Evolutionary conservation across 2,888 invertebrate genomes (phyloP).

Genomic region (Netelia melanura): DNA sequence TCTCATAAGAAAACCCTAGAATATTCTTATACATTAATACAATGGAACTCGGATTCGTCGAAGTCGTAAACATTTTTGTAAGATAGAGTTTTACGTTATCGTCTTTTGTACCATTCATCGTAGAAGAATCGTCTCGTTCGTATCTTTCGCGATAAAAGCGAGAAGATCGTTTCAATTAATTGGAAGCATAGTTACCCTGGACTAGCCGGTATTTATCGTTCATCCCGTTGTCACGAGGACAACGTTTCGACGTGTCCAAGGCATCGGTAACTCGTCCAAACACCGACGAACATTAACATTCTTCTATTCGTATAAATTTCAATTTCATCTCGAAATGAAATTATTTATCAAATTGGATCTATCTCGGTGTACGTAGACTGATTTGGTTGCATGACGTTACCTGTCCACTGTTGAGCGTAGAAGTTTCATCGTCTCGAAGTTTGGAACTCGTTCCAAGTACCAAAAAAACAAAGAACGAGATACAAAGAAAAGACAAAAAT

Average conservation of each 20-base stretch:
- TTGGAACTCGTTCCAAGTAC: conserved; percentile 38
- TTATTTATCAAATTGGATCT: not conserved
- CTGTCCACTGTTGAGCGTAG: conserved; percentile 44
- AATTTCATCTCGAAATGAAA: too few relatives aligned
- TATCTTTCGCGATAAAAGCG: not conserved
- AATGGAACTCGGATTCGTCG: conserved; percentile 26
- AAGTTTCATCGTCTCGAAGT: conserved; percentile 37
- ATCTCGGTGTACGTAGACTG: conserved; percentile 36
- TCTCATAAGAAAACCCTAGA: not conserved
- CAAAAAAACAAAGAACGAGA: conserved; percentile 4
- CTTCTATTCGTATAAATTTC: too few relatives aligned
- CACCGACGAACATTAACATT: not conserved
- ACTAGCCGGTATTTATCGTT: not conserved
- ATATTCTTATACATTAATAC: conserved; percentile 2
- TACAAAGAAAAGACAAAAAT: conserved; percentile 4
- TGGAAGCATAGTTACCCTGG: not conserved
- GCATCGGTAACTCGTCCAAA: not conserved
- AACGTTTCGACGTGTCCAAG: not conserved
- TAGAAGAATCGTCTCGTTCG: not conserved
- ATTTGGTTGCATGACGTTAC: conserved; percentile 53
- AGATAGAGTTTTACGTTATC: not conserved
- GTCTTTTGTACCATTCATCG: not conserved
- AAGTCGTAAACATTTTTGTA: conserved; percentile 16
- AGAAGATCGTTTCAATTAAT: not conserved
- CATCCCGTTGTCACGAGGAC: not conserved